Conservation (phyloP, 92 coral and sea anemone genomes). For the Heteractis magnifica region DNA sequence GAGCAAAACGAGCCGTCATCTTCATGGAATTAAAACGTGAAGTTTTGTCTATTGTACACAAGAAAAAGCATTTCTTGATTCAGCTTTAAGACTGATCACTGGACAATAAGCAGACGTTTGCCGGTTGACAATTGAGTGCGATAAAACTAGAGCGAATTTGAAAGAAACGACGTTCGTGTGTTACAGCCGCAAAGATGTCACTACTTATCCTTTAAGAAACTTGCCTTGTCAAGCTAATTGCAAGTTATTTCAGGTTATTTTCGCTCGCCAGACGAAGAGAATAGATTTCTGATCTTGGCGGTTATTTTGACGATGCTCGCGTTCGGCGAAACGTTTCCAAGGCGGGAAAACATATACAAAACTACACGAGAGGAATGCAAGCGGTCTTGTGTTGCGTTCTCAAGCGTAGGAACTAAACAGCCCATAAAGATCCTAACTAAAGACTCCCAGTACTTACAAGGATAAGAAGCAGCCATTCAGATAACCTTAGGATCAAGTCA, state of each 20-base stretch:
- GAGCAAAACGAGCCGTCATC: no score
- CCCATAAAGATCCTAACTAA: not conserved
- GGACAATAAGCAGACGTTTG: not conserved
- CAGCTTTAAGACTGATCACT: not conserved
- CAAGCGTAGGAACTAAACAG: not conserved
- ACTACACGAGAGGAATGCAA: not conserved
- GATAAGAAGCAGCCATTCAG: slow-evolving; percentile 27
- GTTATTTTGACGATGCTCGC: not conserved
- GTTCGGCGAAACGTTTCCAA: not conserved
- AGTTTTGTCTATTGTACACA: not conserved
- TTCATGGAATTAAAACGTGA: not conserved
- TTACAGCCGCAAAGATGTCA: not conserved
- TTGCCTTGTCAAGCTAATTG: slow-evolving; percentile 18
- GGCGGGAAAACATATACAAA: not conserved
- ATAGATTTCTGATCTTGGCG: not conserved
- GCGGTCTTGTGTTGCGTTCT: not conserved
- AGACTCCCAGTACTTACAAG: slow-evolving; percentile 26
- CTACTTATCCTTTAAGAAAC: slow-evolving; percentile 7
- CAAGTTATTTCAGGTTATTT: not conserved
- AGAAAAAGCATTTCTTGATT: not conserved
- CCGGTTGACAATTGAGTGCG: not conserved
- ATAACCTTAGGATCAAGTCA: slow-evolving; percentile 13
- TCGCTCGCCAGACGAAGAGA: not conserved
- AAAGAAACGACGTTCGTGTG: not conserved
- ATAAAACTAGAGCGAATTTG: not conserved